Base-by-base conservation (phyloP, 2,888 invertebrate species). In the Drosophila mimica region DNA sequence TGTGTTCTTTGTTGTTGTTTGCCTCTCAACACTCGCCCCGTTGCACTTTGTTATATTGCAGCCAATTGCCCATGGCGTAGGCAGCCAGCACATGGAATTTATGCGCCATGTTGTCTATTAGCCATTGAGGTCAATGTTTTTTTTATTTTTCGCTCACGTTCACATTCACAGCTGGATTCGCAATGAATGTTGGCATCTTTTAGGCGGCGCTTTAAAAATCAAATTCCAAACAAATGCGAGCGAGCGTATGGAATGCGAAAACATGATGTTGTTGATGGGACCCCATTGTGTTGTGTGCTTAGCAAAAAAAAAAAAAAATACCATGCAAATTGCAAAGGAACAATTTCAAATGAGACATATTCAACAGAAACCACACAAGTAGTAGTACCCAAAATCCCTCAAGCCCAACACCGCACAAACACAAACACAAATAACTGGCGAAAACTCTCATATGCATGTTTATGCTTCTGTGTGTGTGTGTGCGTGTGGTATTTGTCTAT, bases 21-120 rank as follows among this genome's bases (percentile, higher is more conserved):
- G 30, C 15, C 71, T 62, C 31, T 78, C 74, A 59, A 40, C 70
- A 56, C 61, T 79, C 79, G 83, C 72, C 76, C 70, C 74, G 79
- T 70, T 91, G 91, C 91, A 91, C 82, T 91, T 91, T 91, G 89
- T 84, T 91, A 84, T 88, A 90, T 90, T 91, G 91, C 91, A 91
- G 74, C 81, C 91, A 91, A 91, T 91, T 91, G 91, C 80, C 82
- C 88, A 80, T 89, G 86, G 79, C 84, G 65, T 64, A 74, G 88
- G 76, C 73, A 33, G 70, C 57, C 56, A 49, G 67, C 57, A 72
- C 49, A 57, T 56, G 67, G 75, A 84, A 91, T 90, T 90, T 90
- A 91, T 91, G 86, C 81, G 76, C 77, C 80, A 72, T 79, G 84
- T 76, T 81, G 81, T 88, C 84, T 88, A 88, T 91, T 89, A 90